Percentiles rank a stretch among this genome's conserved stretches.
phyloP scores from a whole-genome alignment of 2,888 invertebrate species.

The Drosophila subsilvestris region DNA sequence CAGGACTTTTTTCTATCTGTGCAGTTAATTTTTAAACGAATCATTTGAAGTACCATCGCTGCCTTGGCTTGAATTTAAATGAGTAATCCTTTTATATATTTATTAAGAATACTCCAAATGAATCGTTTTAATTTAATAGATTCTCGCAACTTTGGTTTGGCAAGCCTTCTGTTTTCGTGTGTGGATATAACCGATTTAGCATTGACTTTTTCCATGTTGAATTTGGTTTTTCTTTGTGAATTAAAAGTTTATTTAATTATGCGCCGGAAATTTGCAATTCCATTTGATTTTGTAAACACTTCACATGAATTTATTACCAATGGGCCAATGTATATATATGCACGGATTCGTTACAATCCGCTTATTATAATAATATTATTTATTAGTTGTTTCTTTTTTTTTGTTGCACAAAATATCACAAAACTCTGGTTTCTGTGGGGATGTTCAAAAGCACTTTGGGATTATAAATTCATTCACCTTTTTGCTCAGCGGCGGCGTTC shows the following conservation, averaged over 20 bases:
- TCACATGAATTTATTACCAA: neutral
- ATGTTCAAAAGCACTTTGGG: constrained; percentile 1
- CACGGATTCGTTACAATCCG: neutral
- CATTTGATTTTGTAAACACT: constrained; percentile 9
- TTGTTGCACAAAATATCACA: neutral
- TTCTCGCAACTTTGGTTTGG: neutral
- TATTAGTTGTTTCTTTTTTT: neutral
- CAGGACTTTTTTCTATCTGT: no score
- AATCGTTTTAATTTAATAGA: neutral
- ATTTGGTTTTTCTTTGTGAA: neutral
- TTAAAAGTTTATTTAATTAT: neutral
- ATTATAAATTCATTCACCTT: constrained; percentile 54
- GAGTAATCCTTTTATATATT: neutral
- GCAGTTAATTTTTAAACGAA: no score
- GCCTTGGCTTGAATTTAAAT: neutral
- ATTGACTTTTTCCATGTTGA: neutral
- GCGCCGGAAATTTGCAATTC: neutral
- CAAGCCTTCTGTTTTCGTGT: neutral
- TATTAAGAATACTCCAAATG: neutral
- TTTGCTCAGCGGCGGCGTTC: constrained; percentile 39
- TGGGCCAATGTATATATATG: neutral
- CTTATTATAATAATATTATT: constrained; percentile 11
- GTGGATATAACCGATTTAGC: neutral
- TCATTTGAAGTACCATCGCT: neutral
- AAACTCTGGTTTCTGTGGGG: neutral